phyloP scores from a whole-genome alignment of 2,797 vertebrate species.

The Lycodopsis pacificus region DNA sequence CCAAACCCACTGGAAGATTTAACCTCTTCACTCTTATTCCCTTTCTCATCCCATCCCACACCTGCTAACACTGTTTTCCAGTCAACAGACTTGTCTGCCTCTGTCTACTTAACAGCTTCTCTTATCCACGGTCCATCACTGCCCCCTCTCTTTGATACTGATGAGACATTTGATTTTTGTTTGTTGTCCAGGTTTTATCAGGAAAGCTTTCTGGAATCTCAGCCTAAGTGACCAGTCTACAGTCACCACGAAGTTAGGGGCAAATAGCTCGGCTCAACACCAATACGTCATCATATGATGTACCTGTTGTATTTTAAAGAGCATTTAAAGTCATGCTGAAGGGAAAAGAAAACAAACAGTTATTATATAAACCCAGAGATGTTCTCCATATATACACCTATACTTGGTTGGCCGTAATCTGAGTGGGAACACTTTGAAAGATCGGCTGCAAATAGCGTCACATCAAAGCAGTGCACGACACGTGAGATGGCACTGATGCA shows the following conservation, averaged over 20 bases:
- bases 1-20: slow-evolving; percentile 37
- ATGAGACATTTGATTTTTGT: not conserved
- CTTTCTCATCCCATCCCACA: not conserved
- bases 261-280: not conserved
- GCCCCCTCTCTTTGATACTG: not conserved
- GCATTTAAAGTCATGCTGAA: not conserved
- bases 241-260: not conserved
- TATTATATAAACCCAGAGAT: not conserved
- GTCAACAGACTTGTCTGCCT: not conserved
- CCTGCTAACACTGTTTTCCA: not conserved
- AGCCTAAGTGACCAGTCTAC: not conserved
- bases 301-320: not conserved
- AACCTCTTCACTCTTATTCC: slow-evolving; percentile 17
- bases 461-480: not conserved
- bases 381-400: not conserved
- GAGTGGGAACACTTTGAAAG: slow-evolving; percentile 3
- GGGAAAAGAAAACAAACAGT: not conserved
- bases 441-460: not conserved
- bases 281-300: not conserved
- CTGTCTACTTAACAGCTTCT: not conserved
- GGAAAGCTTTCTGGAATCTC: not conserved
- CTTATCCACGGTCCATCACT: not conserved
- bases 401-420: not conserved
- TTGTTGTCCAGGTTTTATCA: slow-evolving; percentile 2
- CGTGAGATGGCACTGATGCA: not conserved